These are phyloP conservation scores for Argyresthia goedartella DNA, from an alignment of 2,888 invertebrate species.

Conservation along the genomic window DNA sequence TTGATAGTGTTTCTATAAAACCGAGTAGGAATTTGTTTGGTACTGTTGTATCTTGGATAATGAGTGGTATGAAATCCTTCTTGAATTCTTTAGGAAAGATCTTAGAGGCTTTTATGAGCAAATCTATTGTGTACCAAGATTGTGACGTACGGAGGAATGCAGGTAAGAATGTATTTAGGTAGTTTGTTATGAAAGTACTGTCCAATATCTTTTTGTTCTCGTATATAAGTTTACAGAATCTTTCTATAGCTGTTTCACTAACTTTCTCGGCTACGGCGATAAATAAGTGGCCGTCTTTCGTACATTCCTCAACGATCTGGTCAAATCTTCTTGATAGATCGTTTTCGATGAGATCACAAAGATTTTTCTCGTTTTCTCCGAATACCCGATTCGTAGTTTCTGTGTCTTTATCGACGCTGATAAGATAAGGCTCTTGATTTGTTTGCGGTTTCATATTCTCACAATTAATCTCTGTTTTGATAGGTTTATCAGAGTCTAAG, in stretches of 20 bases:
- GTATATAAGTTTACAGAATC: slow-evolving; percentile 27
- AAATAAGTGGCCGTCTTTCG: slow-evolving; percentile 20
- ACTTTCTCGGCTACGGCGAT: not conserved
- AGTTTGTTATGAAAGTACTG: slow-evolving; percentile 18
- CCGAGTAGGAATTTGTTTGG: slow-evolving; percentile 29
- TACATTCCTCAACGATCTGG: slow-evolving; percentile 23
- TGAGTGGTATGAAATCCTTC: slow-evolving; percentile 17
- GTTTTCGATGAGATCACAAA: slow-evolving; percentile 20
- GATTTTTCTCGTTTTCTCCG: not conserved
- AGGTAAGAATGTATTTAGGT: slow-evolving; percentile 27
- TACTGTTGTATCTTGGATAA: slow-evolving; percentile 28
- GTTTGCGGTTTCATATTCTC: slow-evolving; percentile 3
- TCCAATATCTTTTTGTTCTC: slow-evolving; percentile 12
- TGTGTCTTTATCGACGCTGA: slow-evolving; percentile 8
- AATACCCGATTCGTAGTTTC: not conserved
- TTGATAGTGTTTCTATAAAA: slow-evolving; percentile 24
- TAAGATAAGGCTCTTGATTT: not conserved
- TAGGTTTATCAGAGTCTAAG: not conserved
- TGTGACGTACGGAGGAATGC: slow-evolving; percentile 26
- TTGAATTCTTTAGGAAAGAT: slow-evolving; percentile 21
- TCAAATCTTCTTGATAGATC: slow-evolving; percentile 23
- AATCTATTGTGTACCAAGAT: slow-evolving; percentile 26
- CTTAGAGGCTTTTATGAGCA: slow-evolving; percentile 27
- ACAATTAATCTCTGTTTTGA: not conserved
- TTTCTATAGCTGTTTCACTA: slow-evolving; percentile 20